Percentiles rank a stretch among this genome's conserved stretches.
These are phyloP conservation scores for Aplodontia rufa DNA, from an alignment of 2,113 vertebrate genomes.

Conservation along the genomic window DNA sequence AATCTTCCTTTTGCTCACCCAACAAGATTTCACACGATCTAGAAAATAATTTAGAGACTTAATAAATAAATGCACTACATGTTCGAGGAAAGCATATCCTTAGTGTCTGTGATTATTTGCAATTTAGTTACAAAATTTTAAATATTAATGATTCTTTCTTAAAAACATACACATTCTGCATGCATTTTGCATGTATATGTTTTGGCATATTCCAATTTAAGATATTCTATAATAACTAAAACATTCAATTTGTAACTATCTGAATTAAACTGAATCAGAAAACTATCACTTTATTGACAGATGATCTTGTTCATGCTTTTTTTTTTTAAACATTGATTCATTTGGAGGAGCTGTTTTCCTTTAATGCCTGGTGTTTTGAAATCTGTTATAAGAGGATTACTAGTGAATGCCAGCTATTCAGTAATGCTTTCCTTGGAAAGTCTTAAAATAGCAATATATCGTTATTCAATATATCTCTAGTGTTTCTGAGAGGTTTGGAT, in stretches of 20 bases:
- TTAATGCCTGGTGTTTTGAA: not conserved
- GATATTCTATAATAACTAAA: not conserved
- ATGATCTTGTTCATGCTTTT: not conserved
- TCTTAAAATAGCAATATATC: not conserved
- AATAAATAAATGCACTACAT: not conserved
- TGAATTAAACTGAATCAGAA: slow-evolving; percentile 7
- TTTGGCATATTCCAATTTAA: not conserved
- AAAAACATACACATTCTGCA: not conserved
- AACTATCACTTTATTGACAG: not conserved
- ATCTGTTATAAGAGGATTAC: not conserved
- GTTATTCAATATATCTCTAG: not conserved
- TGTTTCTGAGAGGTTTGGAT: not conserved
- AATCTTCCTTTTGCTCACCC: not conserved
- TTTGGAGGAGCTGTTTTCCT: not conserved
- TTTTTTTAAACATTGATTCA: not conserved
- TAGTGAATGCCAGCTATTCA: not conserved
- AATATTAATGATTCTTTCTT: not conserved
- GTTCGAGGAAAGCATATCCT: not conserved
- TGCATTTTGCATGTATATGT: too few relatives aligned
- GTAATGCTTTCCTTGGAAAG: not conserved
- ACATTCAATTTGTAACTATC: not conserved
- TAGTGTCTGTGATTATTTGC: not conserved
- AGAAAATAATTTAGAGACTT: not conserved
- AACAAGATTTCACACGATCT: not conserved
- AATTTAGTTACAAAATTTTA: not conserved